Conservation (phyloP, 2,888 invertebrate genomes). For the Lepidonotus clava region DNA sequence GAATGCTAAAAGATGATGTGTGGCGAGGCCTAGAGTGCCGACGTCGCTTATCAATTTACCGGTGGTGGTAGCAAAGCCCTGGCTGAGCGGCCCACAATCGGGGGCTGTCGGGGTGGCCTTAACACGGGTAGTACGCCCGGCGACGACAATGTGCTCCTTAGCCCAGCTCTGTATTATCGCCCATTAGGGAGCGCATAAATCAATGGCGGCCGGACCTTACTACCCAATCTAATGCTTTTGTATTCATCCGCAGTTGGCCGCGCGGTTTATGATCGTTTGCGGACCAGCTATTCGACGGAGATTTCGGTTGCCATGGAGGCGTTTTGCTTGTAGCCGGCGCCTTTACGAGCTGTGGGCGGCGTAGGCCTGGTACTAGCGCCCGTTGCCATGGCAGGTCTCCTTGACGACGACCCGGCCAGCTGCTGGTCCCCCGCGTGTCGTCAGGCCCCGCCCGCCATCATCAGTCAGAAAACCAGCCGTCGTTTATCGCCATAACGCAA, state of each 20-base stretch:
- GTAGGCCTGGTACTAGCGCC: not conserved
- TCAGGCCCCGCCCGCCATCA: constrained; percentile 11
- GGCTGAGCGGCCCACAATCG: not conserved
- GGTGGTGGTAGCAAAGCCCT: not conserved
- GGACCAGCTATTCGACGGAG: constrained; percentile 4
- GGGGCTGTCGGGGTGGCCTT: not conserved
- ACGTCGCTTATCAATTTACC: not conserved
- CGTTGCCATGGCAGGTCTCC: constrained; percentile 37
- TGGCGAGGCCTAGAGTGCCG: not conserved
- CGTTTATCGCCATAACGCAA: constrained; percentile 34
- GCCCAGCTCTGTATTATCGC: constrained; percentile 29
- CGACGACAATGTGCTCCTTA: constrained; percentile 16
- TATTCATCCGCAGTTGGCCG: constrained; percentile 33
- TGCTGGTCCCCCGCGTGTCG: constrained; percentile 10
- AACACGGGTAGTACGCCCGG: not conserved
- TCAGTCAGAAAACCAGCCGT: constrained; percentile 19
- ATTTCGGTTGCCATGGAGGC: constrained; percentile 46
- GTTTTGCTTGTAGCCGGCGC: not conserved
- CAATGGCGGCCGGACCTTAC: constrained; percentile 9
- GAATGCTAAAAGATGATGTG: not conserved
- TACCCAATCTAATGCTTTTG: constrained; percentile 47
- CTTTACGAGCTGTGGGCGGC: not conserved
- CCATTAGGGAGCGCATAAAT: constrained; percentile 42
- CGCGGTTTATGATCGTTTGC: constrained; percentile 45
- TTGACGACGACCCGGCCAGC: constrained; percentile 12